A percentile compares a stretch with the other conserved stretches of the same genome.
These are phyloP conservation scores for Struthio camelus DNA, from an alignment of 2,113 vertebrate genomes.

Conservation along the genomic window DNA sequence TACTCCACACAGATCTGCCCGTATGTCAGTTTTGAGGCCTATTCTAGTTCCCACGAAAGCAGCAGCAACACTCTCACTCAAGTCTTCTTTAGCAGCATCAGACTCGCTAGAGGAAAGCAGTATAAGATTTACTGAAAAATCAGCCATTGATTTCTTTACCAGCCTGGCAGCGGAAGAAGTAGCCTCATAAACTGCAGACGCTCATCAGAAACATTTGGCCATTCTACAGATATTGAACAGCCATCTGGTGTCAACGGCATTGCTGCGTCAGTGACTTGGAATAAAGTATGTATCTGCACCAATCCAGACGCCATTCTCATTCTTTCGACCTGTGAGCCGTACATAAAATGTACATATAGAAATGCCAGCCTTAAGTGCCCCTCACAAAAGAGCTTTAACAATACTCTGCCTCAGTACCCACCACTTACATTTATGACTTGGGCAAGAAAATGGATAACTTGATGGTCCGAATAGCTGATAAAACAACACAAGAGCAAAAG, in stretches of 20 bases:
- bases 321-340: neutral
- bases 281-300: neutral
- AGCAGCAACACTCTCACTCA: neutral
- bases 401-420: rapidly evolving
- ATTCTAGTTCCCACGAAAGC: neutral
- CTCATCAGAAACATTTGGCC: neutral
- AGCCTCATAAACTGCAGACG: neutral
- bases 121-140: neutral
- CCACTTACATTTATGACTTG: neutral
- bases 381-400: neutral
- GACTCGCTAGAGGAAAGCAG: neutral
- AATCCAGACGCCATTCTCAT: neutral
- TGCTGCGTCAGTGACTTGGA: neutral
- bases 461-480: neutral
- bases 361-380: neutral
- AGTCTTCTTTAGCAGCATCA: neutral
- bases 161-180: neutral
- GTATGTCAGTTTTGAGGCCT: neutral
- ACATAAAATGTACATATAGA: neutral
- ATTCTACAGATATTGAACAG: neutral
- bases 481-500: neutral
- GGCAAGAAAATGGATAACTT: neutral
- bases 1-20: neutral
- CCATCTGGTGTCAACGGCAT: neutral
- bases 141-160: neutral